These are phyloP conservation scores for Nesogale talazaci DNA, from an alignment of 2,113 vertebrate species.

Conservation along the genomic window DNA sequence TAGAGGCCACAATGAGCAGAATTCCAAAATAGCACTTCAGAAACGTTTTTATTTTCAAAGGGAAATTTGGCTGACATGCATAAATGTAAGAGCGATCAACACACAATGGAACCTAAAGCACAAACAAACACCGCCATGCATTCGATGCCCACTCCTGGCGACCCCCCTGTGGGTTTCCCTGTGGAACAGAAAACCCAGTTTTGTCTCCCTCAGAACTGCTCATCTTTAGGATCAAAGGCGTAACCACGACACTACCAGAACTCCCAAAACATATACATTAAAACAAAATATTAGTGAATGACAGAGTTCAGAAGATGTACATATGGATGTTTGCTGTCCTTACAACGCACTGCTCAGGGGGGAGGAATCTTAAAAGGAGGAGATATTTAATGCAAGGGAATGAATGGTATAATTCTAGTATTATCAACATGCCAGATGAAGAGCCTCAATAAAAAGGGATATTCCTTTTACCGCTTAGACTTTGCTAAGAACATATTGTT, in stretches of 20 bases:
- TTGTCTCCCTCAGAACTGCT: no score
- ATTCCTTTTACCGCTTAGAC: neutral
- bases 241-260: no score
- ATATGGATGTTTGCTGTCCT: neutral
- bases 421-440: neutral
- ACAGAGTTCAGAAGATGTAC: neutral
- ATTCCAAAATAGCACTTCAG: neutral
- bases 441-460: neutral
- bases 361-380: neutral
- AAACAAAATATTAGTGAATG: conserved; percentile 17
- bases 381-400: neutral
- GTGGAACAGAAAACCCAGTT: no score
- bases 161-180: no score
- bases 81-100: neutral
- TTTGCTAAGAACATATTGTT: neutral
- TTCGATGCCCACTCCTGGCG: no score
- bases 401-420: neutral
- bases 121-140: no score
- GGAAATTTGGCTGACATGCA: neutral
- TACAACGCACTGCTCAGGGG: neutral
- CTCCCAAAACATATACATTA: neutral
- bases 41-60: conserved; percentile 49
- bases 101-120: neutral
- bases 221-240: no score
- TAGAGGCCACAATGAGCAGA: neutral